Evolutionary conservation across 2,113 vertebrate species (phyloP), one percentile per base, ranked within the genome.

Genomic region (Clupea harengus): DNA sequence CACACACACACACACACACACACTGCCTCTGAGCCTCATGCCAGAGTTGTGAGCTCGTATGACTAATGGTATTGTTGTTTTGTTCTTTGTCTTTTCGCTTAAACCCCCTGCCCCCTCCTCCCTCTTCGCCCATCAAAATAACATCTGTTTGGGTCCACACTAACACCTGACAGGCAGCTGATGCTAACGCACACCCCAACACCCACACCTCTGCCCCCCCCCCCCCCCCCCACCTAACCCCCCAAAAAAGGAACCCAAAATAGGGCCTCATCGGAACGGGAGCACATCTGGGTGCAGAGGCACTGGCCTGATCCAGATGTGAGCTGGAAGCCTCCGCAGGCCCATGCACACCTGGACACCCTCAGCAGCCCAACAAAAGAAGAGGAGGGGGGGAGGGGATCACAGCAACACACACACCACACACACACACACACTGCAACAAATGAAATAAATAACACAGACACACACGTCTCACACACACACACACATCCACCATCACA

Each of bases 101-200:
- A 39, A 39, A 67, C 22, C 60, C 25, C 81, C 3, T 32, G 22
- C 81, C 85, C n/a, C 84, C 46, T 28, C 49, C 32, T 88, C 88
- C 88, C 82, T 88, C 86, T 88, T 83, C 85, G 85, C 88, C 90
- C 91, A 93, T 94, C 93, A 95, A 93, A 95, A 95, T 94, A 94
- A 95, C 95, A 96, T 95, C 95, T 95, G 95, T 93, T 91, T 89
- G 89, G 90, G 85, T 92, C 91, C 88, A 92, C 90, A 91, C 91
- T 93, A 89, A 93, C 93, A 94, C 94, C 94, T 94, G 93, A 93
- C 91, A 87, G 89, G 90, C 94, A 95, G 93, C 94, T 94, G 94
- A 94, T 90, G 92, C 91, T 91, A 54, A 32, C 64, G 11, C 64
- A 72, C 10, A 72, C n/a, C 64, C n/a, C n/a, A 32, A 32, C 28